Evolutionary conservation across 2,888 invertebrate species (phyloP), one percentile per base, ranked within the genome.

Genomic region (Drosophila anomalata): DNA sequence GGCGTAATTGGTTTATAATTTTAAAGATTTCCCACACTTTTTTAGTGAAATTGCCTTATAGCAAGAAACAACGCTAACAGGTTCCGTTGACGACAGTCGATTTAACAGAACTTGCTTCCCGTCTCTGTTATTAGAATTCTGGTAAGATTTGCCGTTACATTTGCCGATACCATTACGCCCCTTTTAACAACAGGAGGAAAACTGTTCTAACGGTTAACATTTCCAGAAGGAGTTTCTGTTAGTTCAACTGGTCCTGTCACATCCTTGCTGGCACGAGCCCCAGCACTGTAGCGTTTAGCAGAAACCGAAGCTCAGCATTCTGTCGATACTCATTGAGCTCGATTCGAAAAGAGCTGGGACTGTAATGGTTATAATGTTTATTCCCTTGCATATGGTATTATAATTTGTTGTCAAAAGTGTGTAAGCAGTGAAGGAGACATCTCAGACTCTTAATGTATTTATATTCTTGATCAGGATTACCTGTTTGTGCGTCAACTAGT

Each of bases 181-280:
- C 12, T 12, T 12, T 12, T 3, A 4, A 4, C 12, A 9, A 12
- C 31, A 31, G 31, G 2, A 31, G 31, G 31, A 3, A 55, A 73
- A 80, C 84, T 82, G 72, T 82, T 57, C 88, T 82, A 82, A 70
- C 88, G 88, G 87, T 88, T 88, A 82, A 83, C 73, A 69, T 58
- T 54, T 3, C 0, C 2, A 14, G 20, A 24, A 56, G 39, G 56
- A 14, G 44, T 51, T 33, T 20, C 31, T 66, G 24, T 20, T 24
- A 46, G 41, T 62, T 50, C 62, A 63, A 63, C 62, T 63, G 63
- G 65, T 63, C 63, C 63, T 50, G 42, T 42, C 33, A 47, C 31
- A 47, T 47, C 61, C 44, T 26, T 44, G 22, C 11, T 42, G 42
- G 11, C 8, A 8, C 3, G 14, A 17, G 14, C 22, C 42, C 61